phyloP scores from a whole-genome alignment of 2,888 invertebrate species.

The Dolichomitus sp. region DNA sequence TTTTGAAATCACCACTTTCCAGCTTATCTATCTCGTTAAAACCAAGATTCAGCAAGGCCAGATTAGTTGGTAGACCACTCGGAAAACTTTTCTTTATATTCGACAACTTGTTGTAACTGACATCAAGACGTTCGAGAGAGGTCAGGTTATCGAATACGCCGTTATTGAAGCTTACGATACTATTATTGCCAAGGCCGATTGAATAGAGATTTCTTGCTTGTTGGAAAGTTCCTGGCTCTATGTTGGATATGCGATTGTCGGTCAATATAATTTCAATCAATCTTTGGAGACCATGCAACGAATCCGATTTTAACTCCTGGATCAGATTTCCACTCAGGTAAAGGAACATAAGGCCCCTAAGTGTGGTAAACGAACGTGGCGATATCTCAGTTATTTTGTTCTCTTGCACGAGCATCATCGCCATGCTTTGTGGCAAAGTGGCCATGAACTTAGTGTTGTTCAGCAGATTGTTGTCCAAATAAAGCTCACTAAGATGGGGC shows the following conservation, averaged over 20 bases:
- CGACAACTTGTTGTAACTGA: slow-evolving; percentile 84
- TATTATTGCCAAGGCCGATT: slow-evolving; percentile 71
- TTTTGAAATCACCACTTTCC: slow-evolving; percentile 82
- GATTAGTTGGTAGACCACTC: slow-evolving; percentile 77
- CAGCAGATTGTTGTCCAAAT: no score
- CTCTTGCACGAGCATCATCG: no score
- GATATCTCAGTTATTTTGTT: no score
- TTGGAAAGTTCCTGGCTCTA: slow-evolving; percentile 63
- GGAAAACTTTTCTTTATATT: slow-evolving; percentile 83
- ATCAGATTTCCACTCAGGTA: no score
- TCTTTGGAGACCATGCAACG: no score
- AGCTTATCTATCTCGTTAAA: slow-evolving; percentile 84
- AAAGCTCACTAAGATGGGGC: no score
- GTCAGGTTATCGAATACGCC: slow-evolving; percentile 83
- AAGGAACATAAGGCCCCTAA: no score
- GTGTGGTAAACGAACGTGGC: no score
- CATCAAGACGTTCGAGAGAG: slow-evolving; percentile 83
- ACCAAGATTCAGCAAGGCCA: slow-evolving; percentile 85
- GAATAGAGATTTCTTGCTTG: slow-evolving; percentile 60
- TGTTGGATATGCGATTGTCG: slow-evolving; percentile 52
- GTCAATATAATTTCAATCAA: slow-evolving; percentile 11
- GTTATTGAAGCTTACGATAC: slow-evolving; percentile 75
- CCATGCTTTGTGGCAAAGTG: no score
- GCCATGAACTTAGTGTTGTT: no score
- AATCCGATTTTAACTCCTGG: no score